Base-by-base conservation (phyloP, 1,140 invertebrate genomes). In the Diabrotica virgifera region DNA sequence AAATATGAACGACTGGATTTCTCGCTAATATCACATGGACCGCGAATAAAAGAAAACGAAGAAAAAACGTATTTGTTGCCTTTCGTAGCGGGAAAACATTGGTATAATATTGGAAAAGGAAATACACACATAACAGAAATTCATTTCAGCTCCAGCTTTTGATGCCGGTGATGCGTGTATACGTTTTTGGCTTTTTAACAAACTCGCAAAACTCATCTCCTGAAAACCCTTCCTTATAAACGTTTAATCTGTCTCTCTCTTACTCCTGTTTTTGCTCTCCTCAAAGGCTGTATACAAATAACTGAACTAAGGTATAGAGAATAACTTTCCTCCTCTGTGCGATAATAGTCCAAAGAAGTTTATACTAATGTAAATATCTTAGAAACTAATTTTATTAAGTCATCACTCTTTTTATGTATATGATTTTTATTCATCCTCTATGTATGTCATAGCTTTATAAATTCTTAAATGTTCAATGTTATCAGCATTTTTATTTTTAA, bases 41-140 rank as follows among this genome's bases (percentile, higher is more conserved):
- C 40, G 40, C 40, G 40, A 46, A 46, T 46, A 46, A 46, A 46
- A 46, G 40, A 46, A 46, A 46, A 46, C 40, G 40, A 46, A 46
- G 40, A 46, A 36, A 57, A 57, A 57, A 37, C 24, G 9, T 57
- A 24, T 55, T 55, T 55, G 53, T 36, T n/a, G 53, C 53, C 53
- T 24, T 14, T 55, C 8, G 35, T 7, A 37, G 36, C 24, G 8
- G 55, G n/a, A 57, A 36, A 57, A 36, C 55, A n/a, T 40, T 37
- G 36, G 55, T 57, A 57, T 57, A 36, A 57, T 57, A 57, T 57
- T 37, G 10, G 55, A 57, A 57, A 57, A 46, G 36, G 55, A 62
- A 62, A 54, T 62, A 64, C 55, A 64, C 62, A 58, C 55, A 57
- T 57, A 64, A 56, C 62, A 59, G 62, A 57, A 64, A 64, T 64